These are phyloP conservation scores for Pygoscelis adeliae DNA, from an alignment of 2,113 vertebrate genomes.

Conservation along the genomic window DNA sequence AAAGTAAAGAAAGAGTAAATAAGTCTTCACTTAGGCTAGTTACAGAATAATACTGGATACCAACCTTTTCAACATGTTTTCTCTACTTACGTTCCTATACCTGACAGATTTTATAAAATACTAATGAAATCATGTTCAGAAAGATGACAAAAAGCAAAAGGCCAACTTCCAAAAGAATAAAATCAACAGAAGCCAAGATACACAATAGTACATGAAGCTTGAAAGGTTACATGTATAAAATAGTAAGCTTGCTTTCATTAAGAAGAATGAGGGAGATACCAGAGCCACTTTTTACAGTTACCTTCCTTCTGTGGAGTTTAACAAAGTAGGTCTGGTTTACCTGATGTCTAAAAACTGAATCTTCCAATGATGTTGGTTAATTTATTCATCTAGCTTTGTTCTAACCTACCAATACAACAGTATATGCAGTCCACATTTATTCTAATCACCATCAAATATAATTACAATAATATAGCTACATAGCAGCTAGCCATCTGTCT, in stretches of 20 bases:
- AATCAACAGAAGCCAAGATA: neutral
- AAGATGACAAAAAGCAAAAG: neutral
- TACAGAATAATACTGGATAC: neutral
- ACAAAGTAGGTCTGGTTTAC: neutral
- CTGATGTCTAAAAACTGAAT: neutral
- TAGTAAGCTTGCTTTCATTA: neutral
- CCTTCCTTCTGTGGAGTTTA: neutral
- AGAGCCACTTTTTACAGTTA: neutral
- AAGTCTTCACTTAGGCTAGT: neutral
- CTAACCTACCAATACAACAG: neutral
- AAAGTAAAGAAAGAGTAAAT: neutral
- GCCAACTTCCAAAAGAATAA: neutral
- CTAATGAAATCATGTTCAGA: neutral
- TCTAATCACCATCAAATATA: neutral
- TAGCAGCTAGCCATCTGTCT: neutral
- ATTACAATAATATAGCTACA: neutral
- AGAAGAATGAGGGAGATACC: neutral
- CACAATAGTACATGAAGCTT: neutral
- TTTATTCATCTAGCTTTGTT: neutral
- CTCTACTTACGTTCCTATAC: neutral
- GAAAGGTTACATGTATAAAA: neutral
- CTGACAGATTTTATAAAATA: neutral
- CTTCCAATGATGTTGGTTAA: neutral
- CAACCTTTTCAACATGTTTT: neutral
- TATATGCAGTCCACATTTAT: neutral